These are phyloP conservation scores for Drosophila biarmipes DNA, from an alignment of 1,140 invertebrate genomes.

Conservation along the genomic window DNA sequence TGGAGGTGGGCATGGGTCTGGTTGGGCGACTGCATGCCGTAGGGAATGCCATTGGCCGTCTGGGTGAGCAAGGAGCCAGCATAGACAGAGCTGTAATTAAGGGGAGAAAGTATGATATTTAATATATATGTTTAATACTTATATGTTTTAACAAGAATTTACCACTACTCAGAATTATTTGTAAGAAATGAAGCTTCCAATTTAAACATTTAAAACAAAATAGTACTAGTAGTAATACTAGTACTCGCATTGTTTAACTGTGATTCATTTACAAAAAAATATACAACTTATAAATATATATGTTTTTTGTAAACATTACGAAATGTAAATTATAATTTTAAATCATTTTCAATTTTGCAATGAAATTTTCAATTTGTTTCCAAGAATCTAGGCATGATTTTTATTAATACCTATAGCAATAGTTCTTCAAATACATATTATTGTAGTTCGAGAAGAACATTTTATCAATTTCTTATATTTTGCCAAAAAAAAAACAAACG, in stretches of 20 bases:
- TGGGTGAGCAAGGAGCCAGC: conserved; percentile 69
- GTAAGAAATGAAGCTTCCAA: too few species aligned
- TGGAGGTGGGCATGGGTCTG: conserved; percentile 64
- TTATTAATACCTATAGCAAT: conserved; percentile 70
- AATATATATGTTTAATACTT: too few species aligned
- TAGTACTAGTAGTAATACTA: too few species aligned
- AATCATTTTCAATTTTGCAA: background rate
- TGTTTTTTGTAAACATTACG: too few species aligned
- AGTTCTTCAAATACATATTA: conserved; percentile 82
- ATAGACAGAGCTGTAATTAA: conserved; percentile 73
- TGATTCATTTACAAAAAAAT: too few species aligned
- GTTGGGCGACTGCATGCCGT: conserved; percentile 71
- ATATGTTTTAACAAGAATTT: too few species aligned
- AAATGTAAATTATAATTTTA: background rate
- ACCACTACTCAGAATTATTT: too few species aligned
- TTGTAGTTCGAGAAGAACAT: conserved; percentile 83
- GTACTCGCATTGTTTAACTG: too few species aligned
- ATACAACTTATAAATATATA: too few species aligned
- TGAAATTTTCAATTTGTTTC: too few species aligned
- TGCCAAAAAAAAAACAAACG: background rate
- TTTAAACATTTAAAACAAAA: too few species aligned
- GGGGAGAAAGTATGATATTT: background rate
- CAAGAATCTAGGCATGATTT: background rate
- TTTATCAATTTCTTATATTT: background rate
- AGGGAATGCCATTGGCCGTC: conserved; percentile 73